These are phyloP conservation scores for Iguana delicatissima DNA, from an alignment of 2,797 vertebrate species.

Conservation along the genomic window DNA sequence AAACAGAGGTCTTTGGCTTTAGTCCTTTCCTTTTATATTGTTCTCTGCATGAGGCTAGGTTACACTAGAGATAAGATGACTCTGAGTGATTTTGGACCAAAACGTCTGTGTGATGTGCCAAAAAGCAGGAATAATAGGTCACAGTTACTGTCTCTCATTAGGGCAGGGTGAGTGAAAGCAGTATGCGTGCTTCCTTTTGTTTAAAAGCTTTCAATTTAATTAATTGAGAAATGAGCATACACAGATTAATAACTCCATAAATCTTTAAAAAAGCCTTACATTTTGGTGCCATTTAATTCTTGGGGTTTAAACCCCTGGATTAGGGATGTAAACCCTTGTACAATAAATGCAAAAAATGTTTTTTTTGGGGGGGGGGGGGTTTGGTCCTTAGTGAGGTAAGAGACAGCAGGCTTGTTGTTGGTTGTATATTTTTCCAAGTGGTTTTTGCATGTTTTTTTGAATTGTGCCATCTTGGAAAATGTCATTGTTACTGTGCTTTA, in stretches of 20 bases:
- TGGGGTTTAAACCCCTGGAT: neutral
- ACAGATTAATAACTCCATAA: slow-evolving; percentile 48
- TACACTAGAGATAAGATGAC: neutral
- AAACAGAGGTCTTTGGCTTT: slow-evolving; percentile 37
- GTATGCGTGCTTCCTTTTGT: too few relatives aligned
- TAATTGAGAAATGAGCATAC: slow-evolving; percentile 13
- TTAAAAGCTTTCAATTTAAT: slow-evolving; percentile 59
- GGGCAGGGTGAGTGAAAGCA: slow-evolving; percentile 18
- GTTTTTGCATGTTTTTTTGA: too few relatives aligned
- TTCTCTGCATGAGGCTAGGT: neutral
- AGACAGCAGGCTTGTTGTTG: too few relatives aligned
- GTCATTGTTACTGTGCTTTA: too few relatives aligned
- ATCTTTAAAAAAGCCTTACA: too few relatives aligned
- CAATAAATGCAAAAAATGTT: too few relatives aligned
- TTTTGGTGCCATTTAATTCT: slow-evolving; percentile 49
- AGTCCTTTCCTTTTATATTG: neutral
- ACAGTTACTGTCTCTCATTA: neutral
- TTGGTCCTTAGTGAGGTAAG: too few relatives aligned
- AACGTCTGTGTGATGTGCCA: neutral
- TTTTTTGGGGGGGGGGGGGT: too few relatives aligned
- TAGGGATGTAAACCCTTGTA: neutral
- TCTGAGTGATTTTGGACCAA: neutral
- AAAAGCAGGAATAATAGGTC: slow-evolving; percentile 4
- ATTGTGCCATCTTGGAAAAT: too few relatives aligned
- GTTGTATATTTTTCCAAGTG: too few relatives aligned